Conservation (phyloP, 2,113 vertebrate species). For the Xiphias gladius region DNA sequence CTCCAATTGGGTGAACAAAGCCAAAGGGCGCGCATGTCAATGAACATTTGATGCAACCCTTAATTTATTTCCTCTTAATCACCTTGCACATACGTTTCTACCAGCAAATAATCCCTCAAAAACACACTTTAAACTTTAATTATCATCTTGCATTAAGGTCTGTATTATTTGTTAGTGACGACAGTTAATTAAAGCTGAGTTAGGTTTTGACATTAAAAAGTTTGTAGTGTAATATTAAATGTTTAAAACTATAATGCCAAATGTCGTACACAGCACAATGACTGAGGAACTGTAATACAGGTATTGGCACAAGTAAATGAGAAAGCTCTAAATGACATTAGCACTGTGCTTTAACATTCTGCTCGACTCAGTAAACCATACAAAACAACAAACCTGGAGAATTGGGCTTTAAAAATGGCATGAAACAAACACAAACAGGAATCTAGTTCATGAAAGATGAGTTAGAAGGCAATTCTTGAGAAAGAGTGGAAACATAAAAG, state of each 20-base stretch:
- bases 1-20: constrained; percentile 12
- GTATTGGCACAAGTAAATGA: background rate
- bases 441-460: constrained; percentile 45
- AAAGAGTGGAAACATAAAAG: constrained; percentile 52
- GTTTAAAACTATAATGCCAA: background rate
- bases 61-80: constrained; percentile 30
- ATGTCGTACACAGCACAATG: background rate
- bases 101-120: constrained; percentile 16
- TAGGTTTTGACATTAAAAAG: background rate
- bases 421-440: constrained; percentile 41
- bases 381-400: constrained; percentile 13
- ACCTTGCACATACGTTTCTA: constrained; percentile 11
- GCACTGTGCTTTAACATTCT: background rate
- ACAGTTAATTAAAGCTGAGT: constrained; percentile 7
- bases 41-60: constrained; percentile 11
- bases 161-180: background rate
- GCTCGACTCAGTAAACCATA: background rate
- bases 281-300: background rate
- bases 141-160: background rate
- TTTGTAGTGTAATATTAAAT: background rate
- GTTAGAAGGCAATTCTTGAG: constrained; percentile 21
- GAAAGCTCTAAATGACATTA: background rate
- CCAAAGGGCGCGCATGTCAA: background rate
- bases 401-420: constrained; percentile 23
- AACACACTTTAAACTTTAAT: constrained; percentile 5